Conservation (phyloP, 2,113 vertebrate genomes). For the Gallinago media region DNA sequence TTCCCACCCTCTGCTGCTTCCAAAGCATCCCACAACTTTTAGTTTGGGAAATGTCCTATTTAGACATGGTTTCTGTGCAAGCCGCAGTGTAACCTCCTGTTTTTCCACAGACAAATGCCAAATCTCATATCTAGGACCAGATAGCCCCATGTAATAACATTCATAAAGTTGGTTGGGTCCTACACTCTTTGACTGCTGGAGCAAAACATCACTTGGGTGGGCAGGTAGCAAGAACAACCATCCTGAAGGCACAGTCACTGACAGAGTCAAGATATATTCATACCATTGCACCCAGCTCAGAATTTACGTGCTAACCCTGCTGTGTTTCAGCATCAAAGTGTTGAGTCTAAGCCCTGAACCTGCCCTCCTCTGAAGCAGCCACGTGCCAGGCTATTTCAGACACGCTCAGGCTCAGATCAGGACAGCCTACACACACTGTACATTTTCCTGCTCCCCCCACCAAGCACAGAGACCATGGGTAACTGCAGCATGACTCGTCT, state of each 20-base stretch:
- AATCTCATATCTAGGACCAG: not conserved
- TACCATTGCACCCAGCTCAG: too few relatives aligned
- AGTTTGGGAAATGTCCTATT: not conserved
- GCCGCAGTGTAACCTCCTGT: not conserved
- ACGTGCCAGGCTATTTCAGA: not conserved
- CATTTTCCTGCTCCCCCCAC: not conserved
- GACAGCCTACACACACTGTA: rapidly evolving
- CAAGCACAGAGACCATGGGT: not conserved
- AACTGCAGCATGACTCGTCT: not conserved
- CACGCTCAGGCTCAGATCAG: rapidly evolving
- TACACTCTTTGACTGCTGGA: not conserved
- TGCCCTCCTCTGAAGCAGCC: not conserved
- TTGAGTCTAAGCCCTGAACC: not conserved
- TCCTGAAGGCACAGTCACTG: not conserved
- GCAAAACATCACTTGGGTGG: not conserved
- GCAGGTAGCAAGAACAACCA: not conserved
- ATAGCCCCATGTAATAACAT: not conserved
- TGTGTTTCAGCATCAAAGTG: not conserved
- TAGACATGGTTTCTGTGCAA: not conserved
- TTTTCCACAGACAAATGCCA: not conserved
- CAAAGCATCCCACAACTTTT: not conserved
- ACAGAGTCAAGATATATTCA: not conserved
- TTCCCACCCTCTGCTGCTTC: not conserved
- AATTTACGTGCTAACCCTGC: not conserved
- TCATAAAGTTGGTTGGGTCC: not conserved